These are phyloP conservation scores for Kuschelorhynchus macadamiae DNA, from an alignment of 2,888 invertebrate genomes.

Conservation along the genomic window DNA sequence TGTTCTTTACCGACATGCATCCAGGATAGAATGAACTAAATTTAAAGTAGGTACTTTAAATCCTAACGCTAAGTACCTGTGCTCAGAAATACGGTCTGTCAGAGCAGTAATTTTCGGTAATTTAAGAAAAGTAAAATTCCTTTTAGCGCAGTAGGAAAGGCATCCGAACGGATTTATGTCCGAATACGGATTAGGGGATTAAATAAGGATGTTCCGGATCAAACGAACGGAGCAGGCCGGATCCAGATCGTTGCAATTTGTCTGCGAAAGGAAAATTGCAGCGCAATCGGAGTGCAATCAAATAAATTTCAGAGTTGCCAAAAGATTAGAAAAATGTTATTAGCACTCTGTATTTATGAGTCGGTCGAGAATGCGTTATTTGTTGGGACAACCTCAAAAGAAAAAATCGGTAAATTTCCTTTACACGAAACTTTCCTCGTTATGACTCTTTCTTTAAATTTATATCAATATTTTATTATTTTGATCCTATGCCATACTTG, in stretches of 20 bases:
- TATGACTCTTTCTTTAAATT: no score
- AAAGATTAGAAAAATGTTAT: conserved; percentile 28
- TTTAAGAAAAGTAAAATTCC: conserved; percentile 29
- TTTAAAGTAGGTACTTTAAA: conserved; percentile 10
- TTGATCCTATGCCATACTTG: no score
- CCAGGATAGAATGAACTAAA: no score
- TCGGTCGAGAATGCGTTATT: background rate
- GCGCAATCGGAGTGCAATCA: conserved; percentile 37
- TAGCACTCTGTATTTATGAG: conserved; percentile 27
- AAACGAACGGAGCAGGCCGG: conserved; percentile 37
- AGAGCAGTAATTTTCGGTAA: conserved; percentile 24
- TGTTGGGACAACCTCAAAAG: background rate
- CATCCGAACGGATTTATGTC: conserved; percentile 43
- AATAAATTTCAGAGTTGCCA: conserved; percentile 23
- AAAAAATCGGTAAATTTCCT: background rate
- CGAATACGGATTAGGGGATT: conserved; percentile 46
- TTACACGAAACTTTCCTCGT: no score
- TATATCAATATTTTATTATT: no score
- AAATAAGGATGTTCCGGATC: conserved; percentile 48
- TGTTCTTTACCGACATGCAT: no score
- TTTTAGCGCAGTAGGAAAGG: conserved; percentile 27
- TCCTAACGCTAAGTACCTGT: conserved; percentile 5
- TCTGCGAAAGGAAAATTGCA: conserved; percentile 39
- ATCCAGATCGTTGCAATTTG: conserved; percentile 42
- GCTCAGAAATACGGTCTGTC: no score